Evolutionary conservation across 1,140 invertebrate species (phyloP), one percentile per base, ranked within the genome.

Genomic region (Heliothis virescens): DNA sequence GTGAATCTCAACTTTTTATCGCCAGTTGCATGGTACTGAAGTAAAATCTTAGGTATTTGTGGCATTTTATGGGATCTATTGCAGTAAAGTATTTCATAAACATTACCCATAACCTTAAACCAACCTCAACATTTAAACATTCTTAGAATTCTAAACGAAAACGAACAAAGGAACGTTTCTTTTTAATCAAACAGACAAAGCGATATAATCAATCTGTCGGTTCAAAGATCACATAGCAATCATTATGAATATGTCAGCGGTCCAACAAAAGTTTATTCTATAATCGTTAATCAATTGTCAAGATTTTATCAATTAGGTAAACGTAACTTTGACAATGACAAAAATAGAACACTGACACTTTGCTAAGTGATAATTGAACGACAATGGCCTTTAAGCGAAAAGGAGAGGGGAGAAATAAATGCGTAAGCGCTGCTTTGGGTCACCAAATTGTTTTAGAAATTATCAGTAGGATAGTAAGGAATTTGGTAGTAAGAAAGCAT

Each of bases 211-310:
- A 48, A 18, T 59, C 29, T 78, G 63, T 69, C 63, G 69, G 29
- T 67, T 59, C 26, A 69, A 47, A 55, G 18, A 57, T 41, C 75
- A 78, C 57, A n/a, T 69, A 67, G 59, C 63, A 29, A 75, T 16
- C 41, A 57, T 75, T 67, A 74, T 63, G 57, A 79, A 80, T 80
- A 75, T 80, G 79, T 80, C 79, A 74, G 71, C 79, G 18, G n/a
- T 55, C 78, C 48, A 29, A 55, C 59, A 57, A 67, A 73, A 57
- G 78, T 73, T n/a, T 57, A 74, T 75, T 48, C 47, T 41, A 34
- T 60, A 79, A 71, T 53, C 65, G 79, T 74, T 79, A 69, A 80
- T 80, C 79, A 75, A 80, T 80, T 80, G 79, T 80, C 79, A 74
- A 74, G 79, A 80, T 80, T 74, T 75, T 74, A 80, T 80, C 79